A percentile compares a stretch with the other conserved stretches of the same genome.
Conservation (phyloP, 2,797 vertebrate species). For the Gymnoscopelus microlampas region DNA sequence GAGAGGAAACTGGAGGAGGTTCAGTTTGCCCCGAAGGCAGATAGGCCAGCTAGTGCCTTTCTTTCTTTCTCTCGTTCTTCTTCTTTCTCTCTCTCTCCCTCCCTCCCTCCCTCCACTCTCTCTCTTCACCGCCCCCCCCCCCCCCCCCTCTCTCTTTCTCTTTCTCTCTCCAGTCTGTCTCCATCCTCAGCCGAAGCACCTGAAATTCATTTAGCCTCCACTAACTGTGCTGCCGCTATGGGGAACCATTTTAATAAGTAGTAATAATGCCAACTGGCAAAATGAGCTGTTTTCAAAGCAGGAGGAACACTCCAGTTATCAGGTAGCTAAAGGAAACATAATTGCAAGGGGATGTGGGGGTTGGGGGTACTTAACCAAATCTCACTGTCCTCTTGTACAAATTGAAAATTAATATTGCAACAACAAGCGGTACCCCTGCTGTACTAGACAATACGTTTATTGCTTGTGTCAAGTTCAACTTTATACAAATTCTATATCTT, state of each 20-base stretch:
- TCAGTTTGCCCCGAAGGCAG: slow-evolving; percentile 63
- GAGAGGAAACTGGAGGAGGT: slow-evolving; percentile 57
- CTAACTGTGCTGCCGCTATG: slow-evolving; percentile 74
- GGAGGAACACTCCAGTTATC: slow-evolving; percentile 49
- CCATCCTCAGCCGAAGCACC: slow-evolving; percentile 71
- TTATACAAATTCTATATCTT: slow-evolving; percentile 26
- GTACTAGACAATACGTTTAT: neutral
- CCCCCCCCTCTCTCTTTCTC: slow-evolving; percentile 21
- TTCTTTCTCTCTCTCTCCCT: slow-evolving; percentile 11
- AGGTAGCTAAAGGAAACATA: slow-evolving; percentile 57
- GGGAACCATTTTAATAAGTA: slow-evolving; percentile 81
- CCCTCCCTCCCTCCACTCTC: slow-evolving; percentile 26
- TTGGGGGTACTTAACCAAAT: slow-evolving; percentile 6
- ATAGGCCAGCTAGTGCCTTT: slow-evolving; percentile 66
- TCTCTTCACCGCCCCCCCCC: slow-evolving; percentile 8
- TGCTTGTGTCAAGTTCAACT: neutral
- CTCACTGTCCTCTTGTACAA: slow-evolving; percentile 33
- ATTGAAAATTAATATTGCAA: slow-evolving; percentile 4
- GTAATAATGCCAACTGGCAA: slow-evolving; percentile 75
- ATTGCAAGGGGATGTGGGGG: slow-evolving; percentile 25
- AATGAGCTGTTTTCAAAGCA: slow-evolving; percentile 67
- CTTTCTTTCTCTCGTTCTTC: slow-evolving; percentile 13
- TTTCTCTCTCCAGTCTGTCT: slow-evolving; percentile 67
- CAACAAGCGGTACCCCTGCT: neutral
- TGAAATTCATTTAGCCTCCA: slow-evolving; percentile 79